phyloP scores from a whole-genome alignment of 2,888 invertebrate genomes.

The Aphodius sticticus region DNA sequence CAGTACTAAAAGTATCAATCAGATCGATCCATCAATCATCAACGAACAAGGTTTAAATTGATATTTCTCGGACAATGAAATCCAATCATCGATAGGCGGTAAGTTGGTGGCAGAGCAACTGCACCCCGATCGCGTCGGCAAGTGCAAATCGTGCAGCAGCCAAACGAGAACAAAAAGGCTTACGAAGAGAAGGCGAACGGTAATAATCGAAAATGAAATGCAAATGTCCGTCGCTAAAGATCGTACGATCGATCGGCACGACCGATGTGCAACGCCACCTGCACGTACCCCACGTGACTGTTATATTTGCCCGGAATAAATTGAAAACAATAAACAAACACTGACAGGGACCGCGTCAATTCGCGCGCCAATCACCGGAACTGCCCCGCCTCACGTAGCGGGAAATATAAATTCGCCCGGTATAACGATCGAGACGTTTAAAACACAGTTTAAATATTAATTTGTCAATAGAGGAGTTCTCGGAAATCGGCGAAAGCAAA shows the following conservation, averaged over 20 bases:
- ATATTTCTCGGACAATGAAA: conserved; percentile 4
- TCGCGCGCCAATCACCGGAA: conserved; percentile 43
- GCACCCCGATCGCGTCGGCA: background rate
- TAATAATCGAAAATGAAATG: conserved; percentile 4
- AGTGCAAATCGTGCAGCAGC: conserved; percentile 11
- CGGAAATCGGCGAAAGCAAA: background rate
- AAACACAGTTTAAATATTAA: conserved; percentile 4
- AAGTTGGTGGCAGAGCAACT: conserved; percentile 9
- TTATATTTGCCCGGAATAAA: conserved; percentile 4
- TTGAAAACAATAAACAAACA: background rate
- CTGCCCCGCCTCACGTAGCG: conserved; percentile 47
- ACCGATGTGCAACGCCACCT: background rate
- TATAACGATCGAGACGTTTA: background rate
- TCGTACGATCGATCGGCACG: background rate
- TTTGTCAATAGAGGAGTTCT: background rate
- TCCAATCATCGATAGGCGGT: background rate
- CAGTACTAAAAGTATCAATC: background rate
- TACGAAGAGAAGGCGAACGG: background rate
- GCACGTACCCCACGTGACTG: background rate
- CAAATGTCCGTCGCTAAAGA: background rate
- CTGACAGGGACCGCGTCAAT: conserved; percentile 4
- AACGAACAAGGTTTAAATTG: background rate
- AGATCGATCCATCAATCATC: background rate
- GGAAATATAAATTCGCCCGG: conserved; percentile 47
- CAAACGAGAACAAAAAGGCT: background rate